phyloP scores from a whole-genome alignment of 2,113 vertebrate species.

The Stomatorhinus ivindoensis region DNA sequence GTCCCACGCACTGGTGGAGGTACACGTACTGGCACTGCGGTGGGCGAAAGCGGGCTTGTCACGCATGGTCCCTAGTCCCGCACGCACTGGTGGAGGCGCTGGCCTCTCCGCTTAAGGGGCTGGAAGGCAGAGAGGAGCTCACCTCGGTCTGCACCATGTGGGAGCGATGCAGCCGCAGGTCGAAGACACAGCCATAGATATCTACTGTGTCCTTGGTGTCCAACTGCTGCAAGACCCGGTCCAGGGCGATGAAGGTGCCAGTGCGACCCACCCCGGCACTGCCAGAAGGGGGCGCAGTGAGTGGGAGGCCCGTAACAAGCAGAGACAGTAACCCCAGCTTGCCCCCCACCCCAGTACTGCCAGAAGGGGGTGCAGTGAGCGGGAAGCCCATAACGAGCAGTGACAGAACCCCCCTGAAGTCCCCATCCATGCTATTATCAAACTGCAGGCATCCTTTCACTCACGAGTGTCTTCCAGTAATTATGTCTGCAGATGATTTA shows the following conservation, averaged over 20 bases:
- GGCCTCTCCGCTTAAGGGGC: constrained; percentile 28
- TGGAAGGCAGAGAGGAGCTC: constrained; percentile 15
- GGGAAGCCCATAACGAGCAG: not conserved
- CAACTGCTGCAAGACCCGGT: constrained; percentile 84
- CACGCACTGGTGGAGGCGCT: too few relatives aligned
- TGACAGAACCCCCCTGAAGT: not conserved
- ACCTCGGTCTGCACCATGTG: constrained; percentile 99
- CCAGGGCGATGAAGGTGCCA: constrained; percentile 88
- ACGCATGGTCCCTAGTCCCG: not conserved
- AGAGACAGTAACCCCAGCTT: not conserved
- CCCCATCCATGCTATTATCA: not conserved
- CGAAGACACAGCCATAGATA: constrained; percentile 79
- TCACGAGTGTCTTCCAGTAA: not conserved
- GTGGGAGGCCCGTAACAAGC: not conserved
- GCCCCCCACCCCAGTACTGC: constrained; percentile 80
- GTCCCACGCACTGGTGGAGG: constrained; percentile 36
- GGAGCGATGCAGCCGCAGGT: constrained; percentile 82
- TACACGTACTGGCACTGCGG: constrained; percentile 82
- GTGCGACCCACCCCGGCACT: constrained; percentile 92
- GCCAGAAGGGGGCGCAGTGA: constrained; percentile 8
- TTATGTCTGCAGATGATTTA: not conserved
- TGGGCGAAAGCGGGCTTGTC: too few relatives aligned
- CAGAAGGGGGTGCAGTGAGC: constrained; percentile 3
- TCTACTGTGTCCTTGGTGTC: constrained; percentile 79
- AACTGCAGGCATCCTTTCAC: not conserved